These are phyloP conservation scores for Thinocorus orbignyianus DNA, from an alignment of 2,113 vertebrate genomes.

Conservation along the genomic window DNA sequence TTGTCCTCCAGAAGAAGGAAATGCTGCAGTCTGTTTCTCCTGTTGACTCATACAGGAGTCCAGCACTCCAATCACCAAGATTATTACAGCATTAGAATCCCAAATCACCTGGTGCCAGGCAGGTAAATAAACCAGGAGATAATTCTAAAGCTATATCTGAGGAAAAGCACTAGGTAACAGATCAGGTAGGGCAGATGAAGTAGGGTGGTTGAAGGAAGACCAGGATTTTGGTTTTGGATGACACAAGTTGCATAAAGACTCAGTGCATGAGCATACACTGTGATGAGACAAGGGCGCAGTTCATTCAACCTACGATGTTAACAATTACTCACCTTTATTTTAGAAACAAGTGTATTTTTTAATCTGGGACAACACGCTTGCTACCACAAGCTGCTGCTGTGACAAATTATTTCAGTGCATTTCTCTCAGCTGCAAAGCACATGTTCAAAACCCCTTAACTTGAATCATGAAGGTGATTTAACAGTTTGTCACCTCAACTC, in stretches of 20 bases:
- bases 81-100: background rate
- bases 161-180: background rate
- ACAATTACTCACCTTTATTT: background rate
- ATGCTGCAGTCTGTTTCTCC: background rate
- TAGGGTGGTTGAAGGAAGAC: conserved; percentile 54
- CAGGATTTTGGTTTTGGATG: conserved; percentile 65
- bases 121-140: background rate
- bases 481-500: background rate
- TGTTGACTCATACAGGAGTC: background rate
- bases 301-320: background rate
- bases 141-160: conserved; percentile 24
- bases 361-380: background rate
- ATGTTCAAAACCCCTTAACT: background rate
- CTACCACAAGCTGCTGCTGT: background rate
- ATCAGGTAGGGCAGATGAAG: conserved; percentile 31
- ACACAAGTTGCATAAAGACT: conserved; percentile 48
- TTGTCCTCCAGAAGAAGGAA: background rate
- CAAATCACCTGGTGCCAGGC: background rate
- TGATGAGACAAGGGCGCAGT: background rate
- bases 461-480: background rate
- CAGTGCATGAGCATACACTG: background rate
- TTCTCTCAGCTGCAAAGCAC: background rate
- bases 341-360: background rate
- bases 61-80: background rate
- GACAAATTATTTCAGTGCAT: background rate